Conservation (phyloP, 2,113 vertebrate genomes). For the Chloroceryle aenea region DNA sequence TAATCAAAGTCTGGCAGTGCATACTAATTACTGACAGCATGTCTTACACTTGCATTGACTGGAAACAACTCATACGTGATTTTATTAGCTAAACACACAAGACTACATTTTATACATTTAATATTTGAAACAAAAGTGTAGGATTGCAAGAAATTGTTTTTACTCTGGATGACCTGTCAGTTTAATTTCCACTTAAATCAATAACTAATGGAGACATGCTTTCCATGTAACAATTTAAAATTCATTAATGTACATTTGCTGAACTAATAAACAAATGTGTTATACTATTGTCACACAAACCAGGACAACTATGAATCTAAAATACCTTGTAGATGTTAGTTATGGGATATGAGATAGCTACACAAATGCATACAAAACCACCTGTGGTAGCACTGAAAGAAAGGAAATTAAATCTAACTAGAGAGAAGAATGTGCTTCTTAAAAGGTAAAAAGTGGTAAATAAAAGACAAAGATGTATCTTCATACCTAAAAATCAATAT, state of each 20-base stretch:
- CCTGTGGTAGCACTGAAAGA: background rate
- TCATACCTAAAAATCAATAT: background rate
- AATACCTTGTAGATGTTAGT: background rate
- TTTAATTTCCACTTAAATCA: constrained; percentile 25
- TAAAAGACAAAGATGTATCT: background rate
- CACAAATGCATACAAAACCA: background rate
- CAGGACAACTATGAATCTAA: background rate
- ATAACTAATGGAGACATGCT: background rate
- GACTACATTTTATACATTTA: background rate
- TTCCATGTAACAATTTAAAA: background rate
- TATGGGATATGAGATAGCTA: background rate
- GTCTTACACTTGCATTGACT: background rate
- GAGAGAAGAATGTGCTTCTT: background rate
- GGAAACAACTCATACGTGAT: background rate
- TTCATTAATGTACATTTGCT: background rate
- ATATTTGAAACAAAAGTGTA: background rate
- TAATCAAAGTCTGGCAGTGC: constrained; percentile 79
- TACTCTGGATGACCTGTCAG: background rate
- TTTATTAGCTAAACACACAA: constrained; percentile 26
- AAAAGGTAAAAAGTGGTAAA: background rate
- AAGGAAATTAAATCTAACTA: background rate
- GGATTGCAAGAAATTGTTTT: background rate
- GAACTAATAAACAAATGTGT: background rate
- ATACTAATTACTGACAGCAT: constrained; percentile 78
- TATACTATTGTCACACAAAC: background rate